Base-by-base conservation (phyloP, 2,113 vertebrate genomes). In the Morone chrysops region DNA sequence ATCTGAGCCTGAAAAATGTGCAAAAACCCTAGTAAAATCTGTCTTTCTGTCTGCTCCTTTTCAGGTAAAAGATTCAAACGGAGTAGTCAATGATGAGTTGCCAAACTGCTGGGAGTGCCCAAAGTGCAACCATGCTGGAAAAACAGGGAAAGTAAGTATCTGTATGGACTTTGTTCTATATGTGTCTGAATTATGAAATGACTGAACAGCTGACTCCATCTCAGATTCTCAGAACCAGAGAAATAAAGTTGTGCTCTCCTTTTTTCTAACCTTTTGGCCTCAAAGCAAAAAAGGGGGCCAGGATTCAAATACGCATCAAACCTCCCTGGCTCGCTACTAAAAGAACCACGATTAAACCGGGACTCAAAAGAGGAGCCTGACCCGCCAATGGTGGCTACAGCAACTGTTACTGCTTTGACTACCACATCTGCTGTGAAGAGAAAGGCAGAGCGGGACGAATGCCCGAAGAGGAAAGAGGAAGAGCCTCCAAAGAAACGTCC, bases 31-130 rank as follows among this genome's bases (percentile, higher is more conserved):
- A 6, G 8, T 75, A 25, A 43, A 65, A 8, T 31, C 48, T 53
- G 14, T 1, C 17, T 17, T 31, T 53, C 1, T 25, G 1, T 81
- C 20, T 74, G 3, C 22, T 65, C 1, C 41, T 67, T 75, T 73
- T 12, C 88, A 99, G 98, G 96, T 98, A 81, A 97, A 98, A 93
- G 98, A 99, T 92, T 97, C 97, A 5, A 97, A 96, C 41, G 97
- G 98, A 81, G 96, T 99, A 41, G 96, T 99, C 70, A 99, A 99
- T 41, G 97, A 99, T 1, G 98, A 99, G 93, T 93, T 99, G 90
- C 98, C 98, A 12, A 99, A 99, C 94, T 99, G 98, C 96, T 99
- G 98, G 98, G 98, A 99, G 91, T 99, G 98, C 89, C 98, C 98
- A 0, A 99, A 99, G 94, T 99, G 98, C 92, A 99, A 97, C 94